phyloP scores from a whole-genome alignment of 2,113 vertebrate species.

The Balaeniceps rex region DNA sequence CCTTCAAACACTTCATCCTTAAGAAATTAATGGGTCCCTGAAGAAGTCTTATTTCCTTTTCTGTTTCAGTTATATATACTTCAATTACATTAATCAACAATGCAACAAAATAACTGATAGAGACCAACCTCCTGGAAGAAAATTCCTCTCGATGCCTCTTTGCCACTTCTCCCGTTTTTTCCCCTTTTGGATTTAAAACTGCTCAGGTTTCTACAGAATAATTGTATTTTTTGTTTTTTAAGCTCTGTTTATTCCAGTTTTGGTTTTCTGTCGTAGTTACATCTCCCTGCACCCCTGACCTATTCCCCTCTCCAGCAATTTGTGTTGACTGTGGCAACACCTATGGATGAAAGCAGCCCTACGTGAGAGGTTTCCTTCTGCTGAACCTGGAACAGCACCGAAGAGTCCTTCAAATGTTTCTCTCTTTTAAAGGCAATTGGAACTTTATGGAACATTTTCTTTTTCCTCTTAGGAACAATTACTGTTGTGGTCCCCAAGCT shows the following conservation, averaged over 20 bases:
- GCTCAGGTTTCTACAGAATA: background rate
- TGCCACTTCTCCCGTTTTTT: background rate
- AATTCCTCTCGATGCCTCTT: background rate
- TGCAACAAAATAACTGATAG: constrained; percentile 56
- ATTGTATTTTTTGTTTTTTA: background rate
- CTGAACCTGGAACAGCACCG: background rate
- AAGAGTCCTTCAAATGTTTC: constrained; percentile 58
- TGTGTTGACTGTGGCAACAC: constrained; percentile 53
- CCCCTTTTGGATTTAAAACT: background rate
- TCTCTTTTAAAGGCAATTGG: constrained; percentile 50
- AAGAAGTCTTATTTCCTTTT: constrained; percentile 77
- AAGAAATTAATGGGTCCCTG: constrained; percentile 83
- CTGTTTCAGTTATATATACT: constrained; percentile 71
- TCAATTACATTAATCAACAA: constrained; percentile 79
- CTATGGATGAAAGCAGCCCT: constrained; percentile 40
- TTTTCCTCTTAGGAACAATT: constrained; percentile 61
- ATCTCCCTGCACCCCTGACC: constrained; percentile 11
- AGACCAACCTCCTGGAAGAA: constrained; percentile 24
- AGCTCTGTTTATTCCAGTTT: background rate
- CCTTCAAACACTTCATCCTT: constrained; percentile 79
- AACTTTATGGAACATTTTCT: constrained; percentile 51
- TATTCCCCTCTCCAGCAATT: constrained; percentile 38
- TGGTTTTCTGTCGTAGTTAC: constrained; percentile 15
- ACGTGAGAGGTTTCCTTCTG: constrained; percentile 37
- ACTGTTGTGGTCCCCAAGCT: constrained; percentile 28